These are phyloP conservation scores for Aspidapion aeneum DNA, from an alignment of 2,888 invertebrate species.

Conservation along the genomic window DNA sequence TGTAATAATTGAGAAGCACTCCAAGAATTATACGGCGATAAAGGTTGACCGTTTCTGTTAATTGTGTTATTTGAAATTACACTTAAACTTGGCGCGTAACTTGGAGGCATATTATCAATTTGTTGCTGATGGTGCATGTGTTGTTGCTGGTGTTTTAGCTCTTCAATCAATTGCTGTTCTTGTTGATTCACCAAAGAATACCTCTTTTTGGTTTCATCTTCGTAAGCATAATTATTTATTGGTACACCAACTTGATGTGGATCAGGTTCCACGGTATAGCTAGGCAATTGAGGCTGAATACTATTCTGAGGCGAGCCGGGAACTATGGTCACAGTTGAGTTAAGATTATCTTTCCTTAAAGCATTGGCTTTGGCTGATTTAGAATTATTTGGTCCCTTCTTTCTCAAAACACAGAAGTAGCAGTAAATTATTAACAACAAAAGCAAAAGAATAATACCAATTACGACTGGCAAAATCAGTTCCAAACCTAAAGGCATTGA, in stretches of 20 bases:
- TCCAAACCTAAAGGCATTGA: constrained; percentile 47
- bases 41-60: constrained; percentile 44
- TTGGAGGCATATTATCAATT: constrained; percentile 34
- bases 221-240: constrained; percentile 45
- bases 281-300: constrained; percentile 36
- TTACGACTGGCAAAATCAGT: constrained; percentile 50
- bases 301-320: constrained; percentile 44
- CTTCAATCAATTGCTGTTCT: constrained; percentile 49
- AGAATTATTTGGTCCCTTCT: constrained; percentile 38
- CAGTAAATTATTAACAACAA: constrained; percentile 49
- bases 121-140: constrained; percentile 34
- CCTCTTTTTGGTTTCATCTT: constrained; percentile 50
- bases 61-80: constrained; percentile 47
- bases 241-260: constrained; percentile 49
- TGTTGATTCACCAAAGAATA: constrained; percentile 50
- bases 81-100: constrained; percentile 40
- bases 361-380: constrained; percentile 36
- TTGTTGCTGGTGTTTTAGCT: constrained; percentile 47
- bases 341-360: constrained; percentile 44
- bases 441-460: constrained; percentile 48
- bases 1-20: constrained; percentile 57
- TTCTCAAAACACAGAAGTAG: constrained; percentile 50
- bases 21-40: constrained; percentile 58
- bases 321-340: constrained; percentile 48
- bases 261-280: constrained; percentile 43